These are phyloP conservation scores for Heliconius congener DNA, from an alignment of 1,140 invertebrate genomes.

Conservation along the genomic window DNA sequence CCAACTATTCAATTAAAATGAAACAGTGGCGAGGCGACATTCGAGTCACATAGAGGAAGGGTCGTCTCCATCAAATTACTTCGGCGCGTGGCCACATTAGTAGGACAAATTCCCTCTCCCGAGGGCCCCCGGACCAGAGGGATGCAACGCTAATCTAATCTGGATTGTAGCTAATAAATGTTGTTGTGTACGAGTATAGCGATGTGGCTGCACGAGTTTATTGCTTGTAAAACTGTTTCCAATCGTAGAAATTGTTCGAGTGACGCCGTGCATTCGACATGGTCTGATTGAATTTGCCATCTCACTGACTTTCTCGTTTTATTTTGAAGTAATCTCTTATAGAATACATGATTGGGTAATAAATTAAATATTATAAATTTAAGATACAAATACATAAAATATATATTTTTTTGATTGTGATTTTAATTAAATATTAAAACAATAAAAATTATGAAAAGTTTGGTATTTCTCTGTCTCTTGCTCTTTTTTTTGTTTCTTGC, in stretches of 20 bases:
- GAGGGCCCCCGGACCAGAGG: constrained; percentile 51
- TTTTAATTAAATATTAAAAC: no score
- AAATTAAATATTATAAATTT: neutral
- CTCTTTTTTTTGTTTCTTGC: no score
- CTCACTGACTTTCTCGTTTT: constrained; percentile 54
- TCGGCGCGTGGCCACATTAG: constrained; percentile 79
- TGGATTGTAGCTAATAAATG: constrained; percentile 80
- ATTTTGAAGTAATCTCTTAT: constrained; percentile 30
- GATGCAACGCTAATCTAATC: constrained; percentile 80
- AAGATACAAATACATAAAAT: neutral
- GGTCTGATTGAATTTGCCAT: constrained; percentile 74
- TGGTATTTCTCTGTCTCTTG: no score
- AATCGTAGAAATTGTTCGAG: constrained; percentile 74
- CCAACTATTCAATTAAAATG: constrained; percentile 80
- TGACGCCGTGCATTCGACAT: constrained; percentile 62
- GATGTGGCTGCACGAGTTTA: constrained; percentile 73
- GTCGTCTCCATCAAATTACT: constrained; percentile 76
- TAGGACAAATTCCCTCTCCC: constrained; percentile 75
- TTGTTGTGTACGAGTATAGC: constrained; percentile 53
- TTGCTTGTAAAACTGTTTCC: constrained; percentile 80
- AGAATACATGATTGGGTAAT: constrained; percentile 14
- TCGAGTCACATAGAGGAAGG: constrained; percentile 76
- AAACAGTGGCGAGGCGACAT: constrained; percentile 72
- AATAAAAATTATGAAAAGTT: no score
- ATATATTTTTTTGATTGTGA: no score